A percentile compares a stretch with the other conserved stretches of the same genome.
Conservation (phyloP, 2,888 invertebrate species). For the Schizaphis graminum region DNA sequence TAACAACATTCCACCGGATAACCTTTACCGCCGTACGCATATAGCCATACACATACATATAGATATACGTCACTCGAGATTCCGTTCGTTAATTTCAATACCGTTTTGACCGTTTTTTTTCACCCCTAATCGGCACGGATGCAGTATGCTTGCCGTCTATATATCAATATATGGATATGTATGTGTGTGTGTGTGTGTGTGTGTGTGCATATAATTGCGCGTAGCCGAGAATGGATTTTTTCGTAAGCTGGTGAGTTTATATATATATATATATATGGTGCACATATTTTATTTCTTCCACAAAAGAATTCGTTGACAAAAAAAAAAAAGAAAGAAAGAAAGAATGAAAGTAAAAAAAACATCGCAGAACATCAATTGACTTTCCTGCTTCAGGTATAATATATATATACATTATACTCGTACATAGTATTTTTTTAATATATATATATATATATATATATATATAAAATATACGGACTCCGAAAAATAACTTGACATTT, state of each 20-base stretch:
- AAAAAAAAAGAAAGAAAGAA: background rate
- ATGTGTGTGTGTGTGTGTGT: background rate
- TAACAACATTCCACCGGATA: conserved; percentile 60
- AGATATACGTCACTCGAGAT: conserved; percentile 35
- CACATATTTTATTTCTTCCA: background rate
- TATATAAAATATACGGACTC: background rate
- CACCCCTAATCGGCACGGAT: background rate
- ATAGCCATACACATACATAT: background rate
- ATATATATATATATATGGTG: background rate
- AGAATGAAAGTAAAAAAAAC: conserved; percentile 2
- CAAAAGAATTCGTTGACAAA: background rate
- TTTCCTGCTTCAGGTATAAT: background rate
- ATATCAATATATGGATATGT: background rate
- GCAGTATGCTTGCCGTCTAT: background rate
- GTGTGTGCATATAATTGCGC: background rate
- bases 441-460: background rate
- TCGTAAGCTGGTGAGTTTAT: background rate
- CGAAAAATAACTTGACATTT: background rate
- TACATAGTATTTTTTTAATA: background rate
- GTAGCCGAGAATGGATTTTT: background rate
- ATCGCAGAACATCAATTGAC: background rate
- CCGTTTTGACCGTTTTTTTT: conserved; percentile 20
- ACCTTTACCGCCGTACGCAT: background rate
- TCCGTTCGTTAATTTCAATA: conserved; percentile 56
- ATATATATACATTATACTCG: background rate